Evolutionary conservation across 2,888 invertebrate species (phyloP).

Genomic region (Trichogramma evanescens): DNA sequence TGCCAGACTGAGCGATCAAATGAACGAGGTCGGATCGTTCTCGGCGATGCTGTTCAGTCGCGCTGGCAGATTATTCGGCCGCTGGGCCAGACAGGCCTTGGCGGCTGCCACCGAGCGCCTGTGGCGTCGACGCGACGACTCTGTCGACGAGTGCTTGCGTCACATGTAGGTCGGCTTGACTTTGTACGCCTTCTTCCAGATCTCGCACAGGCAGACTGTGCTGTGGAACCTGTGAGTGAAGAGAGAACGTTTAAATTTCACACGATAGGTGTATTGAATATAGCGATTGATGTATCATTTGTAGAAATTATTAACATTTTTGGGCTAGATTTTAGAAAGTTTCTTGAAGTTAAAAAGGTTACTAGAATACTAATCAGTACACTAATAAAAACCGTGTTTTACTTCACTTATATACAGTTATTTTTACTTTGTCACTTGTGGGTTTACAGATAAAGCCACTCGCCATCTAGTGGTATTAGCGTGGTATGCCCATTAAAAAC

Average conservation of each 20-base stretch:
- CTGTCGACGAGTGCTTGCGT: constrained; percentile 40
- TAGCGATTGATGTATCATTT: no score
- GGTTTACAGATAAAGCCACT: no score
- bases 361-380: no score
- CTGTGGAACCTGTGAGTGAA: constrained; percentile 63
- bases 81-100: constrained; percentile 25
- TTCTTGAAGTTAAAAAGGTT: no score
- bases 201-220: constrained; percentile 90
- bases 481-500: no score
- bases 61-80: constrained; percentile 35
- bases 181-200: constrained; percentile 94
- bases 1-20: constrained; percentile 29
- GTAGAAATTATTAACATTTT: no score
- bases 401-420: no score
- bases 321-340: no score
- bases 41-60: constrained; percentile 40
- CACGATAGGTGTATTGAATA: no score
- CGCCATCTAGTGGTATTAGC: no score
- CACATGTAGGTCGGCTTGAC: constrained; percentile 82
- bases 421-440: no score
- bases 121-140: constrained; percentile 16
- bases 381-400: no score
- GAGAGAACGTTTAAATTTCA: background rate
- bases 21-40: constrained; percentile 40
- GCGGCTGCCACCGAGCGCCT: constrained; percentile 13